Base-by-base conservation (phyloP, 2,888 invertebrate genomes). In the Gnatocerus cornutus region DNA sequence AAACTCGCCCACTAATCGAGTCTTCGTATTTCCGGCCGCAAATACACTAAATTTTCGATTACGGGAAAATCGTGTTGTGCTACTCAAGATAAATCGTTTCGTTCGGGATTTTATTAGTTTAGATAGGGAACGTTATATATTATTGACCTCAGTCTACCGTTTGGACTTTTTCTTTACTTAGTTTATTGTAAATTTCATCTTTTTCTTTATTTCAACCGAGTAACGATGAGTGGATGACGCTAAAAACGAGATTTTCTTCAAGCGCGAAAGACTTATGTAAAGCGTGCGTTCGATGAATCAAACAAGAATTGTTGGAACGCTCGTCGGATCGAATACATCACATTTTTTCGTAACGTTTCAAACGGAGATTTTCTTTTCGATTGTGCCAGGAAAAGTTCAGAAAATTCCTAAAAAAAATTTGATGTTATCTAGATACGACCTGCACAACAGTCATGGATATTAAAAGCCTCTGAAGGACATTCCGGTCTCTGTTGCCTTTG, bases 1-100 rank as follows among this genome's bases (percentile, higher is more conserved):
- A 69, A 69, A 69, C 37, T 61, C 64, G 10, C 50, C 65, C 50
- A 59, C 69, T 69, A 65, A 69, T 65, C 61, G 69, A 65, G 69
- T 50, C 69, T 65, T 61, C 37, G 65, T 61, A 69, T 69, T 69
- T 65, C 61, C 65, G 33, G 48, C 69, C 58, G 29, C 56, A 69
- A 65, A 69, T 69, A 69, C 65, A 65, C 56, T 65, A 69, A 69
- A 69, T 65, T 69, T 69, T 65, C 69, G 69, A 69, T 69, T 69
- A 69, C 69, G 16, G 69, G 55, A 45, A 65, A 69, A 69, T 69
- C 58, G 69, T 69, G 45, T 56, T 52, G 65, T 27, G 14, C 64
- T 56, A 69, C 64, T 69, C 63, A 59, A 59, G 69, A 69, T 69
- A 69, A 69, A 69, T 65, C 69, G 69, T 41, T 30, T 69, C 69